Evolutionary conservation across 2,113 vertebrate species (phyloP), one percentile per base, ranked within the genome.

Genomic region (Odocoileus hemionus): DNA sequence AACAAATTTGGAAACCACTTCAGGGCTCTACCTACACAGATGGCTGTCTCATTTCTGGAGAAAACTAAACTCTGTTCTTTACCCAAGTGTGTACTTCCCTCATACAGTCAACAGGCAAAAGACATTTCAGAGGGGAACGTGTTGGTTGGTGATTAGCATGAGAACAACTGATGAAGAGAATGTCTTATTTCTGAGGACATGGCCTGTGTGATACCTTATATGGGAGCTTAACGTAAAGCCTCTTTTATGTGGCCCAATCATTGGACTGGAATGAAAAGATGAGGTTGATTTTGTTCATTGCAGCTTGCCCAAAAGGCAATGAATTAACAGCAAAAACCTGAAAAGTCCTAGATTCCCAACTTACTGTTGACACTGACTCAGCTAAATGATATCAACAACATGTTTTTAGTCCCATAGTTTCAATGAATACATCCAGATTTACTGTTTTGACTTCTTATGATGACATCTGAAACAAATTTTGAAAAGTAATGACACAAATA

Each of bases 391-490:
- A 86, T 84, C 39, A 88, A 33, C 39, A 76, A 60, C 47, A 91
- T 6, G 9, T 19, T 93, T 85, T 64, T 78, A 70, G n/a, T 55
- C 39, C 13, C 84, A 89, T 9, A 28, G 15, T 78, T 89, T 95
- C 82, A 76, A 52, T 26, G 39, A 74, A 57, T 25, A 86, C 19
- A 43, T 70, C 47, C 82, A 92, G 64, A 93, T 93, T 80, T 52
- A 85, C 43, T 94, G 28, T 89, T 96, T 82, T 82, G 50, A 82
- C 16, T 83, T 89, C 91, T 92, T 93, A 23, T 90, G 92, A 91
- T 97, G 87, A 89, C 54, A 91, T 93, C 80, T 83, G 92, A 93
- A 88, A 97, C 26, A 96, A 74, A 88, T 96, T 93, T 96, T 80
- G 50, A 92, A 78, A 96, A 90, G 50, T 67, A 89, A 47, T 86